Percentiles rank a stretch among this genome's conserved stretches.
Conservation (phyloP, 2,113 vertebrate species). For the Heterotis niloticus region DNA sequence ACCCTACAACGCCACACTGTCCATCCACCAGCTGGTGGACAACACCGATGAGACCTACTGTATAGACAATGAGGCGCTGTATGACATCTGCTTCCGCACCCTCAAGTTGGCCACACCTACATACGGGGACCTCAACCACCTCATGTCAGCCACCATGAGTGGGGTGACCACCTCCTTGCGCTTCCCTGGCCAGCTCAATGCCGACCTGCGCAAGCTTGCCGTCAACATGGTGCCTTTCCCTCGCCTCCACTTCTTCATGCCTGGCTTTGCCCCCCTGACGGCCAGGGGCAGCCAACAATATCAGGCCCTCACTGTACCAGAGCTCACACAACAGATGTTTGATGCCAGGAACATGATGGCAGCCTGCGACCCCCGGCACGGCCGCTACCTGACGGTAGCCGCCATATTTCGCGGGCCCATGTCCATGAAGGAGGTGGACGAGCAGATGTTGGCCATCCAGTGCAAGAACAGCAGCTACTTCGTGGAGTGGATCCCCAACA, state of each 20-base stretch:
- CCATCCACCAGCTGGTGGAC: conserved; percentile 22
- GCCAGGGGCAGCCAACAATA: conserved; percentile 65
- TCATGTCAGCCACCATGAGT: conserved; percentile 89
- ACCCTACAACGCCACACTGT: conserved; percentile 8
- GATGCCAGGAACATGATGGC: conserved; percentile 19
- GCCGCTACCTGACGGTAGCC: conserved; percentile 23
- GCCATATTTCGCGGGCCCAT: conserved; percentile 62
- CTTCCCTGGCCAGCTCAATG: conserved; percentile 84
- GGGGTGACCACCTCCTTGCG: conserved; percentile 84
- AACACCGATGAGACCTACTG: conserved; percentile 56
- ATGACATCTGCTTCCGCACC: conserved; percentile 91
- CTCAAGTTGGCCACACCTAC: conserved; percentile 87
- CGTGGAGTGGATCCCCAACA: conserved; percentile 33
- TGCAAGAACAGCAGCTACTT: conserved; percentile 19
- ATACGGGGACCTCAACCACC: conserved; percentile 83
- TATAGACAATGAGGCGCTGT: conserved; percentile 89
- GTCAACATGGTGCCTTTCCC: conserved; percentile 94
- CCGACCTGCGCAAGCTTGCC: conserved; percentile 83
- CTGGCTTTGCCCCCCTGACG: conserved; percentile 72
- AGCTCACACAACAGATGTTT: conserved; percentile 21
- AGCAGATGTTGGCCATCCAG: conserved; percentile 22
- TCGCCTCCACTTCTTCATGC: conserved; percentile 88
- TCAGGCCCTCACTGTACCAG: conserved; percentile 44
- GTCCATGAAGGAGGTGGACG: conserved; percentile 69
- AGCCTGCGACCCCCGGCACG: conserved; percentile 19